Evolutionary conservation across 30 jellyfish, hydroid and myxozoan genomes (phyloP), one percentile per base, ranked within the genome.

Genomic region (Turritopsis rubra): DNA sequence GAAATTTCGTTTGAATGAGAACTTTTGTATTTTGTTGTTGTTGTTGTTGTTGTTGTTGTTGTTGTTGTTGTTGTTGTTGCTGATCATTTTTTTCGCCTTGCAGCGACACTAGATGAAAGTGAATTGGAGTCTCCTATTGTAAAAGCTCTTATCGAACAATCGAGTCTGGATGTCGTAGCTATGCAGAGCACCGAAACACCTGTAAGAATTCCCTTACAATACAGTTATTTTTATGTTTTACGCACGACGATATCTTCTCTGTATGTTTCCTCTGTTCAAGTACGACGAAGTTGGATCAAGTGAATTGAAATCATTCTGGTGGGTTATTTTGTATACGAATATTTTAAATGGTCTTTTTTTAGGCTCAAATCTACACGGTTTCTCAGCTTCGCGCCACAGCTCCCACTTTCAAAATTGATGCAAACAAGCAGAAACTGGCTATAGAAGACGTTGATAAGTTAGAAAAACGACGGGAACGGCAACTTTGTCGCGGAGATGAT

Each of bases 361-460:
- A 82, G 88, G 88, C 88, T 21, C 88, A 82, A 71, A 82, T 82
- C 18, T 82, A 1, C 74, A 82, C 88, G 9, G 28, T 82, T 16
- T 72, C 88, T 0, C 84, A 54, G 28, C 72, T 26, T 25, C 72
- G 83, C 7, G 52, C 83, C 0, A 28, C 72, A 65, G 88, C 87
- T 53, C 75, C 76, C n/a, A 52, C 72, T 20, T 82, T 82, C 41
- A 66, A 71, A 1, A 82, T 82, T 52, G 88, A 82, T 16, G 76
- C 88, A 19, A 21, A 29, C 1, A 82, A 82, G 72, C 88, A 82
- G 73, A 82, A 71, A 52, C 83, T 25, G 28, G 88, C 88, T 27
- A 65, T 82, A 26, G 88, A 66, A 66, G 88, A 82, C 70, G 88
- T 71, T 25, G 88, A 82, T 20, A 66, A 70, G 71, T 54, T 71